phyloP scores from a whole-genome alignment of 1,140 invertebrate genomes.

The Latrodectus geometricus region DNA sequence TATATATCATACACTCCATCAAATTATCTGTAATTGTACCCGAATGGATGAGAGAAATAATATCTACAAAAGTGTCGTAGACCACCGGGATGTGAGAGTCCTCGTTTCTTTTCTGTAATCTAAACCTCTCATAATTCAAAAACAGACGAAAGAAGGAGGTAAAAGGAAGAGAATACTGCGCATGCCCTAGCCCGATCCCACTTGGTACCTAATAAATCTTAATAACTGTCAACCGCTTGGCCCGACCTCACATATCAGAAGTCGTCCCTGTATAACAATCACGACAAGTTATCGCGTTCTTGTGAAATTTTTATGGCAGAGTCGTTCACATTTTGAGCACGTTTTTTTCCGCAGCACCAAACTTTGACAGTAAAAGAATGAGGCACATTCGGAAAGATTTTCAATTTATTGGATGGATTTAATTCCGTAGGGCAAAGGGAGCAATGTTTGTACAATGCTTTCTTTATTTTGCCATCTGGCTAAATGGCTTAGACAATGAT shows the following conservation, averaged over 20 bases:
- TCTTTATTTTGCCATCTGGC: too few species aligned
- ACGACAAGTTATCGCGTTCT: conserved; percentile 13
- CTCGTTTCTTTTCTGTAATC: conserved; percentile 30
- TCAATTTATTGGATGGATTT: background rate
- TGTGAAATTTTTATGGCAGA: conserved; percentile 12
- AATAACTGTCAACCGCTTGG: conserved; percentile 38
- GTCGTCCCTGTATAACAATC: conserved; percentile 4
- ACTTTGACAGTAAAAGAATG: background rate
- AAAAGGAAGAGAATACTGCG: conserved; percentile 1
- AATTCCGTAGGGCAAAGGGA: background rate
- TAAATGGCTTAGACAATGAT: too few species aligned
- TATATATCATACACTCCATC: background rate
- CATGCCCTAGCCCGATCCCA: conserved; percentile 1
- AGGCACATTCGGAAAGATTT: background rate
- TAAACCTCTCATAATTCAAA: conserved; percentile 33
- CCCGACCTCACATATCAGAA: conserved; percentile 37
- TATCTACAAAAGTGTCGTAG: background rate
- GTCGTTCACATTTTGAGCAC: conserved; percentile 39
- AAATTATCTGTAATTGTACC: background rate
- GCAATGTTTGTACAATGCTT: too few species aligned
- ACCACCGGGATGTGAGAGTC: background rate
- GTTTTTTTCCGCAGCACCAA: background rate
- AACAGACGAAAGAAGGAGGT: background rate
- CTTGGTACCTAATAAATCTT: conserved; percentile 58
- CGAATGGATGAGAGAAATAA: background rate